phyloP scores from a whole-genome alignment of 2,888 invertebrate species.

The Thymelicus lineola region DNA sequence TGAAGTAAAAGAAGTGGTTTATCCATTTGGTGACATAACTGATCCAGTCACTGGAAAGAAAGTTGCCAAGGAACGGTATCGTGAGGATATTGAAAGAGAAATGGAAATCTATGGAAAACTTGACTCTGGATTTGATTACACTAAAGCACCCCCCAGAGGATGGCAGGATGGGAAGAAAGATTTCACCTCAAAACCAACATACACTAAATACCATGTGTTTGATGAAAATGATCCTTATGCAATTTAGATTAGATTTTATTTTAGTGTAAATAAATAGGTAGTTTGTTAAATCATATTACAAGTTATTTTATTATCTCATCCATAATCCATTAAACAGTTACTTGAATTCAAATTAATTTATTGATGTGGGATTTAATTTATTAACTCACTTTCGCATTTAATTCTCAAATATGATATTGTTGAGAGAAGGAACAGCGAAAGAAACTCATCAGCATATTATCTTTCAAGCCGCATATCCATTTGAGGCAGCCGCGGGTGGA shows the following conservation, averaged over 20 bases:
- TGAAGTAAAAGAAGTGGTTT: constrained; percentile 91
- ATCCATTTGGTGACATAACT: constrained; percentile 93
- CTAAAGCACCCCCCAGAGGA: constrained; percentile 91
- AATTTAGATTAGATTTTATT: constrained; percentile 69
- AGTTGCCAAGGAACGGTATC: constrained; percentile 89
- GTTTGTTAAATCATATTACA: constrained; percentile 15
- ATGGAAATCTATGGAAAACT: constrained; percentile 89
- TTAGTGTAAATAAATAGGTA: constrained; percentile 42
- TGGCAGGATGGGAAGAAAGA: constrained; percentile 93
- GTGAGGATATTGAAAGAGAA: constrained; percentile 89
- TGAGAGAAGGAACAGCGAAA: no score
- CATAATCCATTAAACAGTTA: no score
- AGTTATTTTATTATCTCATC: constrained; percentile 2
- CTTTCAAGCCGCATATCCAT: no score
- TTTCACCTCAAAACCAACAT: constrained; percentile 91
- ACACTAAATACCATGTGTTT: constrained; percentile 92
- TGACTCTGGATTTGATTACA: constrained; percentile 89
- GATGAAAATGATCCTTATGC: constrained; percentile 90
- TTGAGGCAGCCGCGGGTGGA: no score
- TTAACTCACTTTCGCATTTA: no score
- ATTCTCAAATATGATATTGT: no score
- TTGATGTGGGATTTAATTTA: no score
- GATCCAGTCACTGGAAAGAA: constrained; percentile 94
- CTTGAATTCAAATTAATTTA: no score
- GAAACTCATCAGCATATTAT: no score